These are phyloP conservation scores for Phylloscopus collybita DNA, from an alignment of 2,797 vertebrate species.

Conservation along the genomic window DNA sequence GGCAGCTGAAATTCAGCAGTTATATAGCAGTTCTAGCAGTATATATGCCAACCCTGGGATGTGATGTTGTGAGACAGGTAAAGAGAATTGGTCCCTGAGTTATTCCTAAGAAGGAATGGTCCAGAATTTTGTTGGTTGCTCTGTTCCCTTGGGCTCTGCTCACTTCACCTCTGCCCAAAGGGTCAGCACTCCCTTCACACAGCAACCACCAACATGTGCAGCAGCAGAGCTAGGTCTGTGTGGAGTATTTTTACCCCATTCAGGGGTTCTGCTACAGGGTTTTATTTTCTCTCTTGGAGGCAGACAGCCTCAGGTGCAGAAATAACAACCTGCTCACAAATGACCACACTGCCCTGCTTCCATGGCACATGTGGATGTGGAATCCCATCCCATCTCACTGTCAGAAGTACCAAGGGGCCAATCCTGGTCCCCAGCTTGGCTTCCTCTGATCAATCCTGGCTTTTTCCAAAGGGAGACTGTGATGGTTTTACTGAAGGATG, in stretches of 20 bases:
- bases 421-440: background rate
- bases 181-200: background rate
- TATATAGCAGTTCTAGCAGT: background rate
- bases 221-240: background rate
- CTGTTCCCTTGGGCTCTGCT: background rate
- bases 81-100: background rate
- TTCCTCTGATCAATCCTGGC: background rate
- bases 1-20: background rate
- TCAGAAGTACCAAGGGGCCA: background rate
- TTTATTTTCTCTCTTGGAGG: background rate
- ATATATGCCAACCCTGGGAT: background rate
- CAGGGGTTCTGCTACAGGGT: background rate
- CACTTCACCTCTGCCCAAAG: background rate
- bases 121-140: background rate
- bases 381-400: rapidly evolving
- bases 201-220: background rate
- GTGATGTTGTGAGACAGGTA: background rate
- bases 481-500: background rate
- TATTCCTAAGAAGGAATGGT: background rate
- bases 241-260: background rate
- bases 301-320: background rate
- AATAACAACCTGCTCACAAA: no score
- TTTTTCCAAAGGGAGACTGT: background rate
- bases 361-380: rapidly evolving
- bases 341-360: background rate